A percentile compares a stretch with the other conserved stretches of the same genome.
Evolutionary conservation across 2,113 vertebrate genomes (phyloP).

Genomic region (Corydoras sp.): DNA sequence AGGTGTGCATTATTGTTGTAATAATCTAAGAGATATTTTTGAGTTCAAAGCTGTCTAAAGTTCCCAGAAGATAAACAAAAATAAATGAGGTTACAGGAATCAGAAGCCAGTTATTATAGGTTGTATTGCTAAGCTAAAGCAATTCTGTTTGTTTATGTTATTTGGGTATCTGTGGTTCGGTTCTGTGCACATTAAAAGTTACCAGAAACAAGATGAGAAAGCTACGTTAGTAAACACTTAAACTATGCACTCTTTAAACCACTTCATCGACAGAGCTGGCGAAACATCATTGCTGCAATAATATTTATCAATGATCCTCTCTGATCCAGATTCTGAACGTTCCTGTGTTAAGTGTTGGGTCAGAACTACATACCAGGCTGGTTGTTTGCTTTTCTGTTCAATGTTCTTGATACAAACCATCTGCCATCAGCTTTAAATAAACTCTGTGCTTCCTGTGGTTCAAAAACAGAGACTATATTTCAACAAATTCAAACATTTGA

Average conservation of each 20-base stretch:
- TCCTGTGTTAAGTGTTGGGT: background rate
- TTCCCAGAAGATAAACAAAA: slow-evolving; percentile 1
- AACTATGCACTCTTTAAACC: slow-evolving; percentile 65
- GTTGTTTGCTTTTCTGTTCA: background rate
- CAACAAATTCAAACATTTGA: too few relatives aligned
- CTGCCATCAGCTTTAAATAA: slow-evolving; percentile 3
- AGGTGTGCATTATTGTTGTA: background rate
- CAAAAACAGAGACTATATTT: slow-evolving; percentile 1
- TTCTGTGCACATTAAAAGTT: slow-evolving; percentile 1
- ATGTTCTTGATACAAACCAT: slow-evolving; percentile 1
- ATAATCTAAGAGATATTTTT: background rate
- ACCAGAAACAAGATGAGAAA: slow-evolving; percentile 17
- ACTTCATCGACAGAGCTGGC: slow-evolving; percentile 42
- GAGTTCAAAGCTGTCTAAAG: background rate
- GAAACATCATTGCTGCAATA: slow-evolving; percentile 62
- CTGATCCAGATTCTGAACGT: slow-evolving; percentile 1
- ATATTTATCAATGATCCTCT: slow-evolving; percentile 37
- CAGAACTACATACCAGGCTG: background rate
- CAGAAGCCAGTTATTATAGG: slow-evolving; percentile 5
- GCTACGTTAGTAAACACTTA: slow-evolving; percentile 33
- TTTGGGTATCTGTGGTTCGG: background rate
- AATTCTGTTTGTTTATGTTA: slow-evolving; percentile 20
- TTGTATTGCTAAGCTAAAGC: slow-evolving; percentile 4
- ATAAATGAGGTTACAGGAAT: slow-evolving; percentile 8
- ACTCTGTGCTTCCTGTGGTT: slow-evolving; percentile 1